phyloP scores from a whole-genome alignment of 1,140 invertebrate species.

The Drosophila chauvacae region DNA sequence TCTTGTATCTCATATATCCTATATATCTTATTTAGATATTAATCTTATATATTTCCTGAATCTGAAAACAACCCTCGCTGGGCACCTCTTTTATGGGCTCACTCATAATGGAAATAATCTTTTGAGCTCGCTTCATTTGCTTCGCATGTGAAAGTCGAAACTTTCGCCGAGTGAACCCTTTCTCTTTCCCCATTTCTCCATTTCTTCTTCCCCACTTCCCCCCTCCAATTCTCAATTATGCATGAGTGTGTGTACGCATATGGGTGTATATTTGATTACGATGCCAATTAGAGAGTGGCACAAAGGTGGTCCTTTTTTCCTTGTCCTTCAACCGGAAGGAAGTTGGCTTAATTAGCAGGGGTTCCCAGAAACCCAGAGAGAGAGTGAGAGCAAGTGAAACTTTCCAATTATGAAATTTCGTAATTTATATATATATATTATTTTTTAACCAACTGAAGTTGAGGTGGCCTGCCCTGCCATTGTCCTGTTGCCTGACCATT shows the following conservation, averaged over 20 bases:
- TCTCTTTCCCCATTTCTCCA: background rate
- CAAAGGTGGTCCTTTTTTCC: constrained; percentile 13
- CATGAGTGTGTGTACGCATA: constrained; percentile 29
- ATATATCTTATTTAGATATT: background rate
- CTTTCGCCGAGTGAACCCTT: constrained; percentile 7
- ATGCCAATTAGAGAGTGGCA: constrained; percentile 63
- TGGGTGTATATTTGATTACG: constrained; percentile 72
- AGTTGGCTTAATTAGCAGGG: constrained; percentile 55
- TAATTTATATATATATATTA: background rate
- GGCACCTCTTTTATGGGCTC: constrained; percentile 21
- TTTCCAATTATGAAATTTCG: constrained; percentile 65
- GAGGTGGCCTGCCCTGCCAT: background rate
- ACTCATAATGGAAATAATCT: constrained; percentile 71
- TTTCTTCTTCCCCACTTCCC: constrained; percentile 2
- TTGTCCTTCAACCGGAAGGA: constrained; percentile 46
- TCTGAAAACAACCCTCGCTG: constrained; percentile 14
- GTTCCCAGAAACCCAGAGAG: background rate
- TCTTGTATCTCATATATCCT: background rate
- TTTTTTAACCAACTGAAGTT: constrained; percentile 8
- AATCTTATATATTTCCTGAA: no score
- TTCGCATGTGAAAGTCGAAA: constrained; percentile 37
- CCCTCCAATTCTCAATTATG: constrained; percentile 59
- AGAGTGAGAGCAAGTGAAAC: constrained; percentile 30
- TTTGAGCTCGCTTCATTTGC: constrained; percentile 72
- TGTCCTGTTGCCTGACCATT: constrained; percentile 44